A percentile compares a stretch with the other conserved stretches of the same genome.
Conservation (phyloP, 2,797 vertebrate species). For the Acestrorhynchus altus region DNA sequence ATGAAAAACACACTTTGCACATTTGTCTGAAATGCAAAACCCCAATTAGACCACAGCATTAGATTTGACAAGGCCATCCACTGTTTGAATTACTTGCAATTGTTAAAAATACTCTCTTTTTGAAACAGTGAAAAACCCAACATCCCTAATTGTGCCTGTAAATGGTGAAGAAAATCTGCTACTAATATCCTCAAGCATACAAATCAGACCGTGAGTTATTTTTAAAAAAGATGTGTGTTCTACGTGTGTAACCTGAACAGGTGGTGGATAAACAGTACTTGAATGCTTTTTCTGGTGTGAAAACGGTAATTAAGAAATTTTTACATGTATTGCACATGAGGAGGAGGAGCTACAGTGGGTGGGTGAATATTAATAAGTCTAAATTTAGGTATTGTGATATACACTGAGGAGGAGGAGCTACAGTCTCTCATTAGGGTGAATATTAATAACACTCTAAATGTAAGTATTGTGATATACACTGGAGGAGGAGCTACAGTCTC, state of each 20-base stretch:
- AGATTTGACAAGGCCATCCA: background rate
- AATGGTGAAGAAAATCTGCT: slow-evolving; percentile 34
- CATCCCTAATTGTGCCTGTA: slow-evolving; percentile 10
- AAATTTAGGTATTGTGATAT: no score
- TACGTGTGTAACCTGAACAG: background rate
- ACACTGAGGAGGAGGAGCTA: no score
- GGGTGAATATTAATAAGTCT: no score
- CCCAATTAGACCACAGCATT: slow-evolving; percentile 27
- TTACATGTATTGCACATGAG: no score
- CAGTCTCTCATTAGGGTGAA: no score
- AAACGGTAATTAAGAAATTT: no score
- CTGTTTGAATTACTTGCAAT: background rate
- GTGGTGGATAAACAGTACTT: background rate
- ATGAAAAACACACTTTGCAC: slow-evolving; percentile 17
- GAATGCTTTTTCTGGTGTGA: no score
- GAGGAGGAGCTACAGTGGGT: no score
- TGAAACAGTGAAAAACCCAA: background rate
- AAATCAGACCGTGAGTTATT: slow-evolving; percentile 1
- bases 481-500: no score
- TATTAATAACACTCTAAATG: no score
- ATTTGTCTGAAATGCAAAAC: slow-evolving; percentile 20
- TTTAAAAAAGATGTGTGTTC: background rate
- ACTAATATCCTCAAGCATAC: slow-evolving; percentile 22
- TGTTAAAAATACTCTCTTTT: background rate
- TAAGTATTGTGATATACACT: no score